Evolutionary conservation across 2,888 invertebrate species (phyloP).

Genomic region (Omphaloscelis lunosa): DNA sequence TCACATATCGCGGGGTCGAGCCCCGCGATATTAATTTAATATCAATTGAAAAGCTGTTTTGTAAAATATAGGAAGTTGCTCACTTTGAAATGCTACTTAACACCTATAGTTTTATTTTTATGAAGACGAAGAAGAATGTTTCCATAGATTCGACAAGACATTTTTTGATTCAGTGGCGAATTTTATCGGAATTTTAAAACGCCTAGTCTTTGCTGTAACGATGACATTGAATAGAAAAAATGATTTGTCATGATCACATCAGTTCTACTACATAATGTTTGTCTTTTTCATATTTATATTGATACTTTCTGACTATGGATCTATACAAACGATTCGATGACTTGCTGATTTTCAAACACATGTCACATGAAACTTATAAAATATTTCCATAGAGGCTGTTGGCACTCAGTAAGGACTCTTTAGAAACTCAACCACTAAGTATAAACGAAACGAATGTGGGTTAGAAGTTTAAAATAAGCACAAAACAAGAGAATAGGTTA

Average conservation of each 20-base stretch:
- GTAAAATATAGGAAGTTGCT: not conserved
- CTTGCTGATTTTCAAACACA: conserved; percentile 3
- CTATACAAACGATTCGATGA: not conserved
- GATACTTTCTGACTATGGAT: not conserved
- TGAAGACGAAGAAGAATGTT: not conserved
- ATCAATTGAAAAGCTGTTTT: not conserved
- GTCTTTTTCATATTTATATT: conserved; percentile 1
- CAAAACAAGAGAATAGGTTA: not conserved
- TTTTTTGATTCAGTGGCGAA: not conserved
- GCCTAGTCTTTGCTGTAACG: not conserved
- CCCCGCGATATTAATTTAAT: not conserved
- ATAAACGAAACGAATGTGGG: no score
- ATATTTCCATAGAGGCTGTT: no score
- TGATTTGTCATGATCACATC: not conserved
- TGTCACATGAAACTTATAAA: no score
- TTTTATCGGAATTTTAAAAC: no score
- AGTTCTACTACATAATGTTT: not conserved
- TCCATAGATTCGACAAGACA: not conserved
- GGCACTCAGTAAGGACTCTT: no score
- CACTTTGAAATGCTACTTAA: not conserved
- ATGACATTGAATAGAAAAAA: not conserved
- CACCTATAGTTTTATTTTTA: not conserved
- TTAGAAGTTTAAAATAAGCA: no score
- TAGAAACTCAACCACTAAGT: no score
- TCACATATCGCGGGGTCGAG: no score